phyloP scores from a whole-genome alignment of 2,113 vertebrate species.

The Panurus biarmicus region DNA sequence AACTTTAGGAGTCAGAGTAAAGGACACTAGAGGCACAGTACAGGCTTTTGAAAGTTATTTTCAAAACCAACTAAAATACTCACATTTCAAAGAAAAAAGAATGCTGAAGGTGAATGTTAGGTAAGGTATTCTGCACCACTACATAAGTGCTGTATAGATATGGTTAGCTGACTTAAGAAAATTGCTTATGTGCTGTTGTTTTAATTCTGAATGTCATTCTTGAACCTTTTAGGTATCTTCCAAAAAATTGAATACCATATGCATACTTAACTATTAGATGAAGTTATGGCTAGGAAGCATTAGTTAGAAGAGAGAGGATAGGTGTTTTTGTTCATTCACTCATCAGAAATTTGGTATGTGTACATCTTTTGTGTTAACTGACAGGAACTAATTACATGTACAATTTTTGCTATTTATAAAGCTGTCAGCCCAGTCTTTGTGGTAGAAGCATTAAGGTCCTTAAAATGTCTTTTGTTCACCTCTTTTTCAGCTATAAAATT shows the following conservation, averaged over 20 bases:
- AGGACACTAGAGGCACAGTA: neutral
- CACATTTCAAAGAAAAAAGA: neutral
- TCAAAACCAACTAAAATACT: neutral
- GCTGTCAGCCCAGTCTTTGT: neutral
- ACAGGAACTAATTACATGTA: neutral
- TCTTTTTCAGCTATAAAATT: neutral
- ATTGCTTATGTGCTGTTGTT: neutral
- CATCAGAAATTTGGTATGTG: neutral
- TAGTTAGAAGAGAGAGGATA: neutral
- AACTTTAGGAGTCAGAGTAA: neutral
- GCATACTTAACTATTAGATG: neutral
- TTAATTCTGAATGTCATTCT: neutral
- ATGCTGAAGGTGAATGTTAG: neutral
- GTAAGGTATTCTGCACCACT: neutral
- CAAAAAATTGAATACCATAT: neutral
- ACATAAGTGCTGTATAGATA: neutral
- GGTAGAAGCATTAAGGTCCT: neutral
- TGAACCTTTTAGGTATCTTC: neutral
- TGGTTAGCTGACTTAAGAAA: neutral
- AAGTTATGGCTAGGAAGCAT: neutral
- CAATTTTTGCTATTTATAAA: neutral
- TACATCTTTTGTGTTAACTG: neutral
- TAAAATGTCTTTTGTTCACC: neutral
- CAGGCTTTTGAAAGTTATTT: neutral
- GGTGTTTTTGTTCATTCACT: neutral